Evolutionary conservation across 2,113 vertebrate species (phyloP).

Genomic region (Paraplagusia blochii): DNA sequence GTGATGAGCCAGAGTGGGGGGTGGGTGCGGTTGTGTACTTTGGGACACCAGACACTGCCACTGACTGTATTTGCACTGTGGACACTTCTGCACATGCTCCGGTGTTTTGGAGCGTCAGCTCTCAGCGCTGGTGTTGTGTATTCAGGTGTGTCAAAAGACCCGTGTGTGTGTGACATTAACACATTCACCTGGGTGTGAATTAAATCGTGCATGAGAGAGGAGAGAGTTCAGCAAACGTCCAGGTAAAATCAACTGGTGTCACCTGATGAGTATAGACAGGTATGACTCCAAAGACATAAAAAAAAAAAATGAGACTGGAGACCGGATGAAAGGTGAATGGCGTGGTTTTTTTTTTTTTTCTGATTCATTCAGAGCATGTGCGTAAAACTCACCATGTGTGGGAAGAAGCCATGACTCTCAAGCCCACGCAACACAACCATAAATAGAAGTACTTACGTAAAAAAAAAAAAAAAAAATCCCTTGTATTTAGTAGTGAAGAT

Average conservation of each 20-base stretch:
- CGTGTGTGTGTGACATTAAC: constrained; percentile 61
- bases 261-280: constrained; percentile 36
- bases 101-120: constrained; percentile 12
- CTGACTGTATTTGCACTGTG: constrained; percentile 33
- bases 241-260: constrained; percentile 24
- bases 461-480: constrained; percentile 27
- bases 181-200: constrained; percentile 59
- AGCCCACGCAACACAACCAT: constrained; percentile 58
- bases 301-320: constrained; percentile 22
- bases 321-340: constrained; percentile 57
- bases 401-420: constrained; percentile 55
- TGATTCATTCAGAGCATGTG: constrained; percentile 58
- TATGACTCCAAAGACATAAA: constrained; percentile 26
- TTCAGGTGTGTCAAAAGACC: constrained; percentile 58
- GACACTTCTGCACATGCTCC: constrained; percentile 11
- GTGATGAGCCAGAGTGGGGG: constrained; percentile 47
- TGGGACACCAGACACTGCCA: constrained; percentile 61
- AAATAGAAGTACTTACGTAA: constrained; percentile 61
- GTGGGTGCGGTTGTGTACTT: constrained; percentile 54
- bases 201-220: constrained; percentile 43
- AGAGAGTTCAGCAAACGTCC: constrained; percentile 23
- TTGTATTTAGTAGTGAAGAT: constrained; percentile 10
- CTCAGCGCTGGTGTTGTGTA: constrained; percentile 46
- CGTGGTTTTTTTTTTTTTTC: constrained; percentile 45
- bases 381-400: constrained; percentile 58